A percentile compares a stretch with the other conserved stretches of the same genome.
Evolutionary conservation across 1,140 invertebrate genomes (phyloP).

Genomic region (Oscheius sp.): DNA sequence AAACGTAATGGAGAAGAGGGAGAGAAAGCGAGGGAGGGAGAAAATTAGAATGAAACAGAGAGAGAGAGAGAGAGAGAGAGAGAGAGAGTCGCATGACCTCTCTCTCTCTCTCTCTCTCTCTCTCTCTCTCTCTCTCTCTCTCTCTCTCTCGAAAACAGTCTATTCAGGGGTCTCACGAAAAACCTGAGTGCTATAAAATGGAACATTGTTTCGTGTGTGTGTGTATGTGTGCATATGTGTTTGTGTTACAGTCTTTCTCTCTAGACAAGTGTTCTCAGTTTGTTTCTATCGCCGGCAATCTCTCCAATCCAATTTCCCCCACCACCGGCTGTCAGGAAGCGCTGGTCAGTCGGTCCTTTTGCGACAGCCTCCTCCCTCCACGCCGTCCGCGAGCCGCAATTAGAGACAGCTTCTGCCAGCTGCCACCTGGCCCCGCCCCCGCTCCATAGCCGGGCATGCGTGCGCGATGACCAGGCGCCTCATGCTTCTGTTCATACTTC

Average conservation of each 20-base stretch:
- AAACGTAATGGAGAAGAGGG: neutral
- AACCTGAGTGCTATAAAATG: too few relatives aligned
- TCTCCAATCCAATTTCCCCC: too few relatives aligned
- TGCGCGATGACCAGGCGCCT: neutral
- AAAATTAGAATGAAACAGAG: neutral
- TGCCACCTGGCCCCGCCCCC: conserved; percentile 5
- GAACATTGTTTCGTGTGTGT: too few relatives aligned
- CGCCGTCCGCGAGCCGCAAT: conserved; percentile 3
- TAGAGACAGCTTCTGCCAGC: conserved; percentile 11
- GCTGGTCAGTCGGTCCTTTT: too few relatives aligned
- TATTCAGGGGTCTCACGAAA: too few relatives aligned
- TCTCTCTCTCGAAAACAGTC: too few relatives aligned
- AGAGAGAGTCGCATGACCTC: neutral
- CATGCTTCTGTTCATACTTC: neutral
- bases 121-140: too few relatives aligned
- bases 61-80: neutral
- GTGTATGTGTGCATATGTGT: too few relatives aligned
- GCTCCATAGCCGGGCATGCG: neutral
- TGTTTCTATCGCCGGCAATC: too few relatives aligned
- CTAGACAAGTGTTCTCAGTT: too few relatives aligned
- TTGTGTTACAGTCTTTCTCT: too few relatives aligned
- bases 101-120: neutral
- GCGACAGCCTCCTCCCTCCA: neutral
- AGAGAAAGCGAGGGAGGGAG: neutral
- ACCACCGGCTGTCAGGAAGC: too few relatives aligned